Evolutionary conservation across 2,888 invertebrate species (phyloP), one percentile per base, ranked within the genome.

Genomic region (Aphodius granarius): DNA sequence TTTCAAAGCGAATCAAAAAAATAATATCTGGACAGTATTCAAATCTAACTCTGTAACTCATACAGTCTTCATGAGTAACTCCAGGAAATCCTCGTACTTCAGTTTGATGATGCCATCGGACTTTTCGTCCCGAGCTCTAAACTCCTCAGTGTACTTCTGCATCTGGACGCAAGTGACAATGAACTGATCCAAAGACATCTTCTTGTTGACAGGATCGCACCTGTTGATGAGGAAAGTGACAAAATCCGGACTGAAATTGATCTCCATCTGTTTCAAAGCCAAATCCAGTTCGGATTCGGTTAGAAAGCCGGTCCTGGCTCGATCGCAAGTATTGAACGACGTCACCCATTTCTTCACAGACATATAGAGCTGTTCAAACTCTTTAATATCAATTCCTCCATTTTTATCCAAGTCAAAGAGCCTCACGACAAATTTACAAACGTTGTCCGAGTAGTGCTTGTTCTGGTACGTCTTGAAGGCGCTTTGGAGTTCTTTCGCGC

Each of bases 341-440:
- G 91, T 89, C 71, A 95, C 87, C 97, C 97, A 97, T 81, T 97
- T 94, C 86, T 96, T 96, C 43, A 97, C 92, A 83, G 96, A 97
- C 75, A 91, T 92, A 87, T 94, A 97, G 17, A 97, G 89, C 82
- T 94, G 93, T 85, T 95, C 94, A 85, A 97, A 97, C 86, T 96
- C 96, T 78, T 91, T 90, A 2, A 96, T 82, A 84, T 95, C 94
- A 80, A 97, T 96, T 19, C 93, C 93, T 15, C 96, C 96, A 79
- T 91, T 92, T 77, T 92, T 92, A 83, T 96, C 95, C 81, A 91
- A 91, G 84, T 97, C 96, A 86, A 97, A 97, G 94, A 97, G 94
- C 75, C 94, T 92, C 81, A 97, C 95, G 96, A 97, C 96, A 21
- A 97, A 89, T 81, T 92, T 92, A 85, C 96, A 97, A 5, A 96